Evolutionary conservation across 2,113 vertebrate genomes (phyloP), one percentile per base, ranked within the genome.

Genomic region (Desmodus rotundus): DNA sequence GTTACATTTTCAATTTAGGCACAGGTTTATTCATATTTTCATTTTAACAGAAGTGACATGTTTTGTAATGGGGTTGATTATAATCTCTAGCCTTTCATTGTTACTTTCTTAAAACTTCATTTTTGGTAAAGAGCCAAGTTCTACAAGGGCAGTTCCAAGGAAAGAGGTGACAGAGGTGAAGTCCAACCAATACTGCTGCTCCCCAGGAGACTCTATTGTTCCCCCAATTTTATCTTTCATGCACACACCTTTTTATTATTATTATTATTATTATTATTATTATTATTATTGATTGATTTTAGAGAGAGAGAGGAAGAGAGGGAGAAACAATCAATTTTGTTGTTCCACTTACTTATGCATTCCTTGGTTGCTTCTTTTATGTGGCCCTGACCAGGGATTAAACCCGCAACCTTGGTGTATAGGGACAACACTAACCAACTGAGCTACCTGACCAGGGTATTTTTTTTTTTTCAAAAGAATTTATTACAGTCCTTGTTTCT

Each of bases 101-200:
- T 56, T 85, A 24, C 68, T 82, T 94, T 87, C 73, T 87, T 77
- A 72, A 92, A 89, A 96, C 50, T 91, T 47, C 6, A 7, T 45
- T 94, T 92, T 86, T 70, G 36, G 72, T 85, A 31, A 76, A 74
- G 24, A 80, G 36, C 33, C 88, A 72, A 4, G 17, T 89, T 94
- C 31, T 91, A 13, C 8, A 56, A 72, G 17, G 17, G 28, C n/a
- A 77, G 58, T 20, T 76, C 78, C 54, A 61, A 45, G 72, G 14
- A 56, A 85, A 31, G 81, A 82, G 54, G 70, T n/a, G 17, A 84
- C 67, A 33, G 68, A 73, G 47, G 70, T 50, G 31, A 89, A 85
- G 74, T 72, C 31, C 41, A 80, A 24, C 41, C 38, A 70, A 9
- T 47, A 14, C 41, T 52, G 41, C 41, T 94, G 41, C 41, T 94